These are phyloP conservation scores for Metopolophium dirhodum DNA, from an alignment of 1,140 invertebrate species.

Conservation along the genomic window DNA sequence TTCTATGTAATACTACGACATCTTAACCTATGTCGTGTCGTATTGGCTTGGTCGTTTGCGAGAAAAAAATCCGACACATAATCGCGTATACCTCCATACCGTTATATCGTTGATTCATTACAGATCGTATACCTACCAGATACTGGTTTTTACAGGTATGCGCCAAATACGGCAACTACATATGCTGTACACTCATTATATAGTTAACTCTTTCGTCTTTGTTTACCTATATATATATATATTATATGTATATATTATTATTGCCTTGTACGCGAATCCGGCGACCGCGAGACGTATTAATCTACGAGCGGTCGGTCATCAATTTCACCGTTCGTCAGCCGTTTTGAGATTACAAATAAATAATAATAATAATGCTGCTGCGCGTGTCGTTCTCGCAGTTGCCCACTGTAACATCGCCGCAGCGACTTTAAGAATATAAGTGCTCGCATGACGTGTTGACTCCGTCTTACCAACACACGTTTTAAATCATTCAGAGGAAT, in stretches of 20 bases:
- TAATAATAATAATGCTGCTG: background rate
- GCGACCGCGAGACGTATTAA: background rate
- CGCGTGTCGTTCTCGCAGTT: background rate
- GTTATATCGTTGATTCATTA: constrained; percentile 26
- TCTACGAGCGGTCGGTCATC: background rate
- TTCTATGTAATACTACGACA: no score
- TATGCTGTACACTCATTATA: background rate
- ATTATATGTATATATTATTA: background rate
- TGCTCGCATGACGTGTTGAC: background rate
- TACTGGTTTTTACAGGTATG: constrained; percentile 17
- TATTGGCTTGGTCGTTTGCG: background rate
- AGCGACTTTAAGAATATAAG: background rate
- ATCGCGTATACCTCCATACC: background rate
- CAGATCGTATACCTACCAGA: background rate
- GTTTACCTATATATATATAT: background rate
- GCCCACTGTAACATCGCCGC: no score
- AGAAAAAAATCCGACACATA: background rate
- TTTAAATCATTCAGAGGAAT: no score
- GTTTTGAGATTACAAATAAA: background rate
- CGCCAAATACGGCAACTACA: background rate
- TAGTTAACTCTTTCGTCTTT: background rate
- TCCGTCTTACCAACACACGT: background rate
- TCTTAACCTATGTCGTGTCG: background rate
- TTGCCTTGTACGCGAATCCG: background rate
- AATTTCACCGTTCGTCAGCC: background rate